These are phyloP conservation scores for Arion vulgaris DNA, from an alignment of 1,140 invertebrate genomes.

Conservation along the genomic window DNA sequence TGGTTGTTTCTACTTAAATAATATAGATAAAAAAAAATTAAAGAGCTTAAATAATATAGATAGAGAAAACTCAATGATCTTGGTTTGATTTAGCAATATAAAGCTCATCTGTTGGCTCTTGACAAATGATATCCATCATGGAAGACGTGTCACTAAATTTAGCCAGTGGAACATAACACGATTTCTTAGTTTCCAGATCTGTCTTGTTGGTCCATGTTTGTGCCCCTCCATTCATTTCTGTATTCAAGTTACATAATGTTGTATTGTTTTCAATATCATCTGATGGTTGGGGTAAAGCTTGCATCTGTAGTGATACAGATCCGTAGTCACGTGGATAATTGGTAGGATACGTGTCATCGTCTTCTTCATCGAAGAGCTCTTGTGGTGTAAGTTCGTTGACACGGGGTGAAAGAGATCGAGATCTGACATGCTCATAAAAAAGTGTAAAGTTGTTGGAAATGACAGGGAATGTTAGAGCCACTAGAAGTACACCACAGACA, in stretches of 20 bases:
- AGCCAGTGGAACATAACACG: constrained; percentile 35
- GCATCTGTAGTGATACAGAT: constrained; percentile 23
- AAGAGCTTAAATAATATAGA: no score
- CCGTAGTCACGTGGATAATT: constrained; percentile 18
- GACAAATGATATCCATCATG: constrained; percentile 53
- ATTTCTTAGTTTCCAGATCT: not conserved
- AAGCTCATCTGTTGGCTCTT: constrained; percentile 30
- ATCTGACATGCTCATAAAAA: constrained; percentile 67
- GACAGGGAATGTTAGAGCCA: constrained; percentile 70
- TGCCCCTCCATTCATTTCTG: not conserved
- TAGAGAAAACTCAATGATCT: no score
- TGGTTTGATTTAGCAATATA: not conserved
- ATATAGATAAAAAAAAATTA: no score
- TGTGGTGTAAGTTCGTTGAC: not conserved
- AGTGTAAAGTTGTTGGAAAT: constrained; percentile 70
- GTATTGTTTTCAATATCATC: not conserved
- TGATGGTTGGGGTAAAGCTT: not conserved
- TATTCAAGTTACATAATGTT: not conserved
- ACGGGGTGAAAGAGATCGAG: constrained; percentile 46
- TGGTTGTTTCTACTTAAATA: no score
- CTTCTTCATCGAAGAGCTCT: constrained; percentile 1
- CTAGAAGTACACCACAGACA: constrained; percentile 52
- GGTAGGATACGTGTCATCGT: not conserved
- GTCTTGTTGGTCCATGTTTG: not conserved
- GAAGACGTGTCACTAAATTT: constrained; percentile 60